Percentiles rank a stretch among this genome's conserved stretches.
phyloP scores from a whole-genome alignment of 2,888 invertebrate species.

The Acrobasis suavella region DNA sequence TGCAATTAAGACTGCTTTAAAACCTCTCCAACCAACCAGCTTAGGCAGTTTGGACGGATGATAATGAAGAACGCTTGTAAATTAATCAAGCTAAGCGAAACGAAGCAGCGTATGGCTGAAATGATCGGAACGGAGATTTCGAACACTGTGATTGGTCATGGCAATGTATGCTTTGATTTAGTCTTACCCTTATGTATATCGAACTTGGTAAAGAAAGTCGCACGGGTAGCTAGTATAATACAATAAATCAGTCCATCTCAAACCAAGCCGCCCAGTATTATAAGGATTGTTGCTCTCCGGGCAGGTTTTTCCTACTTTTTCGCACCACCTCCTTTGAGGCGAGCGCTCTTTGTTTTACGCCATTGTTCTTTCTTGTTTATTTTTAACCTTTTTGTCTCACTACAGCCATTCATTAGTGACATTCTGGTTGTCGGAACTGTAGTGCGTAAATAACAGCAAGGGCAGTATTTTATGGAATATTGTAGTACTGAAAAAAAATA shows the following conservation, averaged over 20 bases:
- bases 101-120: no score
- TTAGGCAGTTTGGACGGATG: no score
- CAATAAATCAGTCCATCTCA: conserved; percentile 7
- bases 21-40: background rate
- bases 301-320: conserved; percentile 34
- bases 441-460: conserved; percentile 11
- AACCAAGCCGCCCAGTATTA: conserved; percentile 18
- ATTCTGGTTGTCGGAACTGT: conserved; percentile 23
- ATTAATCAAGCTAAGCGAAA: no score
- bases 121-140: no score
- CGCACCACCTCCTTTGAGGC: conserved; percentile 46
- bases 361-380: conserved; percentile 50
- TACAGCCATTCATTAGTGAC: conserved; percentile 45
- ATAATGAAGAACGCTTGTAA: no score
- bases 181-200: no score
- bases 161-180: no score
- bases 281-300: conserved; percentile 22
- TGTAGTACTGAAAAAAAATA: no score
- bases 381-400: conserved; percentile 45
- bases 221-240: background rate
- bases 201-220: background rate
- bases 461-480: background rate
- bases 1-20: no score
- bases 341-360: conserved; percentile 44
- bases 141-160: no score